Evolutionary conservation across 2,888 invertebrate species (phyloP).

Genomic region (Sphaerophoria taeniata): DNA sequence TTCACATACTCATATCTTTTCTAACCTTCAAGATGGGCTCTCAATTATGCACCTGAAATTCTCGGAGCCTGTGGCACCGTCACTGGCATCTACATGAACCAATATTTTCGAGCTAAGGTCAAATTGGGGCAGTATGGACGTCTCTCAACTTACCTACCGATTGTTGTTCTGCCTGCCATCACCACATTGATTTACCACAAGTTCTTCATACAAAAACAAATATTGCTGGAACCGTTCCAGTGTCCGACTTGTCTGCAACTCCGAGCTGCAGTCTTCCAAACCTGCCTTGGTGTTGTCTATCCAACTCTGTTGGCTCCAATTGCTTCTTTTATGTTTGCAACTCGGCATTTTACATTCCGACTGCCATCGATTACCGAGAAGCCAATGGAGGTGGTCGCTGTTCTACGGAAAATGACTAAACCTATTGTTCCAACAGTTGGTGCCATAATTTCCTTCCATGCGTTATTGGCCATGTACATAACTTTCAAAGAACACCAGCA

Average conservation of each 20-base stretch:
- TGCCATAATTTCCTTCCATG: slow-evolving; percentile 84
- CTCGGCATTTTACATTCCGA: slow-evolving; percentile 85
- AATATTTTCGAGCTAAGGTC: slow-evolving; percentile 86
- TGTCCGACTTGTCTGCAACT: slow-evolving; percentile 88
- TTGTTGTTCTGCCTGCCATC: slow-evolving; percentile 85
- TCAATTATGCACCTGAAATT: slow-evolving; percentile 84
- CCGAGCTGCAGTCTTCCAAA: slow-evolving; percentile 85
- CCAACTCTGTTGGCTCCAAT: slow-evolving; percentile 86
- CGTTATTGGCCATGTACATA: slow-evolving; percentile 84
- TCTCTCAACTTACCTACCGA: slow-evolving; percentile 85
- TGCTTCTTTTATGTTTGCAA: slow-evolving; percentile 86
- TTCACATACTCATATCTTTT: slow-evolving; percentile 60
- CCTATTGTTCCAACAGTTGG: slow-evolving; percentile 84
- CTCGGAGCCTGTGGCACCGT: slow-evolving; percentile 84
- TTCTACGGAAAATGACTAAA: slow-evolving; percentile 84
- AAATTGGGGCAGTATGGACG: slow-evolving; percentile 85
- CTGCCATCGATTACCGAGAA: slow-evolving; percentile 86
- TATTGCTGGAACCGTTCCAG: slow-evolving; percentile 84
- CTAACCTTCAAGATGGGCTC: slow-evolving; percentile 83
- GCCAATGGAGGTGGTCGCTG: slow-evolving; percentile 84
- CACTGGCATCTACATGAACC: slow-evolving; percentile 86
- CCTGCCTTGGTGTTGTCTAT: slow-evolving; percentile 84
- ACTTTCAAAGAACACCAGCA: slow-evolving; percentile 86
- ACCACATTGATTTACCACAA: slow-evolving; percentile 85
- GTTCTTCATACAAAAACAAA: slow-evolving; percentile 84